These are phyloP conservation scores for Halocynthia aurantium DNA, from an alignment of 23 tunicate genomes.

Conservation along the genomic window DNA sequence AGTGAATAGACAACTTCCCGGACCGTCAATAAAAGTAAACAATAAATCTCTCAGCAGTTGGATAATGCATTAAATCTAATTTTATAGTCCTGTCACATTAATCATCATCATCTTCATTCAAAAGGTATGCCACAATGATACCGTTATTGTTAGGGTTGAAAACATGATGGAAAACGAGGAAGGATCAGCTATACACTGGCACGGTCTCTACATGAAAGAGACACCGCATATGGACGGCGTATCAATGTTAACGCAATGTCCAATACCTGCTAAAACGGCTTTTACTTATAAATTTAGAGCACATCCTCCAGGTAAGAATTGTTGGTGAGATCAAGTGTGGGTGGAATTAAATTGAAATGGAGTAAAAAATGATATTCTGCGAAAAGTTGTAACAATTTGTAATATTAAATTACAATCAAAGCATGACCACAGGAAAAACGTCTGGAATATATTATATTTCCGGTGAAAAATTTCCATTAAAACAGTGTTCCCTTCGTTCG, in stretches of 20 bases:
- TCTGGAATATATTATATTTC: not conserved
- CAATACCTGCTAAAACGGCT: conserved; percentile 51
- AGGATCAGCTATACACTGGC: conserved; percentile 93
- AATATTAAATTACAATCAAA: not conserved
- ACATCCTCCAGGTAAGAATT: conserved; percentile 59
- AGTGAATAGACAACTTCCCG: conserved; percentile 63
- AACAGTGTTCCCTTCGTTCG: too few species aligned
- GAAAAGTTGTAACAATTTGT: too few species aligned
- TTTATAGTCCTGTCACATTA: too few species aligned
- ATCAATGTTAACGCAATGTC: conserved; percentile 85
- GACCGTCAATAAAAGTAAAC: conserved; percentile 26
- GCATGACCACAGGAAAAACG: not conserved
- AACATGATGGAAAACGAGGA: conserved; percentile 64
- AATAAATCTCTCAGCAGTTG: not conserved
- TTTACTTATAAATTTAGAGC: conserved; percentile 68
- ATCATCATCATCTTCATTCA: not conserved
- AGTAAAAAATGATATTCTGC: not conserved
- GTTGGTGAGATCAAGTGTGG: not conserved
- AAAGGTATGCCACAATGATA: conserved; percentile 75
- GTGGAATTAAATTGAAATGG: not conserved
- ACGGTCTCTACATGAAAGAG: conserved; percentile 65
- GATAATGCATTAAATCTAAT: not conserved
- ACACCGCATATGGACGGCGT: conserved; percentile 94
- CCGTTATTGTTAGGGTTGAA: conserved; percentile 33
- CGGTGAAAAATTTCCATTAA: too few species aligned